Base-by-base conservation (phyloP, 2,797 vertebrate genomes). In the Thamnophis elegans region DNA sequence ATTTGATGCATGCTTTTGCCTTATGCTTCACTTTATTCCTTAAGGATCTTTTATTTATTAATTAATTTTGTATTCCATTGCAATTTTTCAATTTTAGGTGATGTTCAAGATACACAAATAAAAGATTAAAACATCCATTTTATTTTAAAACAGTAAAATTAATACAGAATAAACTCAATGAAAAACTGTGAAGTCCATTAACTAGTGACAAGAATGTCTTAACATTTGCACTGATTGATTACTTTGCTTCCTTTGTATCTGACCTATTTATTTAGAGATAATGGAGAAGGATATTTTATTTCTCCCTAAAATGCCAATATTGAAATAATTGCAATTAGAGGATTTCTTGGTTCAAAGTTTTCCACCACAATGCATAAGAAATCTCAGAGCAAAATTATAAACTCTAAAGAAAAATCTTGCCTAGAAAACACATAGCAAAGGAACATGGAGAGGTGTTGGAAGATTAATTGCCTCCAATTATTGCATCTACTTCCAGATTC, bases 311-410 rank as follows among this genome's bases (percentile, higher is more conserved):
- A 36, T 36, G 16, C 93, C 93, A 93, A 73, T 86, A 59, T 73
- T 91, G 93, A 96, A 95, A 96, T 92, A 47, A 42, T 95, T 96
- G 89, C 97, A 26, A 96, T 95, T 96, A 96, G 96, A 97, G 95
- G 96, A 94, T 97, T 93, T 89, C 95, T 97, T 82, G 89, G 55
- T 93, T 95, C 94, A 94, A 96, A 96, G 56, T 92, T 93, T 93
- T 56, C 51, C 22, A 18, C 18, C 51, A 26, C 2, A 54, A 86
- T 90, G 73, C 92, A 47, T 65, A 93, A 55, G 20, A 85, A 91
- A n/a, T 25, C 28, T 94, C 90, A 54, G 6, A 54, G 82, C 5
- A 92, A n/a, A 10, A 18, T 26, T 87, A 53, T n/a, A 28, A 20
- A 20, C 32, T 89, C 32, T 54, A 88, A 60, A 55, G 91, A 56